Evolutionary conservation across 1,140 invertebrate genomes (phyloP).

Genomic region (Gerris buenoi): DNA sequence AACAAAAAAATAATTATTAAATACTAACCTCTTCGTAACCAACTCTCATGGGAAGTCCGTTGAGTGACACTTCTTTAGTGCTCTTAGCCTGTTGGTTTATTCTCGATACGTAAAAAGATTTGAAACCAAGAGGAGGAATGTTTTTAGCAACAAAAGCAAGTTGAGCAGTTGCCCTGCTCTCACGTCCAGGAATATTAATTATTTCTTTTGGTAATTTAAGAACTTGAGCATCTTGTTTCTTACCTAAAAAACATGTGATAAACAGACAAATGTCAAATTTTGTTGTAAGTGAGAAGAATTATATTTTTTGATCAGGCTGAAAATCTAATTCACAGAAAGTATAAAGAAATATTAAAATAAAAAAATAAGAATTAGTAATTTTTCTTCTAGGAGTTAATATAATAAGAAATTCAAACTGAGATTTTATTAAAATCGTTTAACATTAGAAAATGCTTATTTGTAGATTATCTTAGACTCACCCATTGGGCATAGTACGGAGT

Average conservation of each 20-base stretch:
- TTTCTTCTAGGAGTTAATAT: too few relatives aligned
- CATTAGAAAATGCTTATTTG: too few relatives aligned
- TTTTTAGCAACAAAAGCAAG: constrained; percentile 45
- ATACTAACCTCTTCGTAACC: constrained; percentile 15
- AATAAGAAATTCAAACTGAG: too few relatives aligned
- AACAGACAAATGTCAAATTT: background rate
- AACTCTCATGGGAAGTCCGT: background rate
- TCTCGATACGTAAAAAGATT: constrained; percentile 38
- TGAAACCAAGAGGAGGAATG: constrained; percentile 48
- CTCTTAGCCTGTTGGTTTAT: background rate
- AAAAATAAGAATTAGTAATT: too few relatives aligned
- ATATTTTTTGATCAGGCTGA: too few relatives aligned
- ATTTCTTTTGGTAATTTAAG: constrained; percentile 43
- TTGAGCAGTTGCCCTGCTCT: constrained; percentile 41
- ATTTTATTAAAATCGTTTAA: too few relatives aligned
- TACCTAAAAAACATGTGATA: too few relatives aligned
- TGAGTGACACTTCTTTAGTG: constrained; percentile 5
- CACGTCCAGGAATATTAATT: constrained; percentile 43
- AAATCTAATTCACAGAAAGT: too few relatives aligned
- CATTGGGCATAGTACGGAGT: constrained; percentile 43
- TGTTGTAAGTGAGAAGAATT: background rate
- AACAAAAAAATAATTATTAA: too few relatives aligned
- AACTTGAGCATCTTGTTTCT: constrained; percentile 39
- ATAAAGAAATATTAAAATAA: constrained; percentile 9
- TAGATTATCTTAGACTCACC: constrained; percentile 33